phyloP scores from a whole-genome alignment of 2,888 invertebrate species.

The Microdon myrmicae region DNA sequence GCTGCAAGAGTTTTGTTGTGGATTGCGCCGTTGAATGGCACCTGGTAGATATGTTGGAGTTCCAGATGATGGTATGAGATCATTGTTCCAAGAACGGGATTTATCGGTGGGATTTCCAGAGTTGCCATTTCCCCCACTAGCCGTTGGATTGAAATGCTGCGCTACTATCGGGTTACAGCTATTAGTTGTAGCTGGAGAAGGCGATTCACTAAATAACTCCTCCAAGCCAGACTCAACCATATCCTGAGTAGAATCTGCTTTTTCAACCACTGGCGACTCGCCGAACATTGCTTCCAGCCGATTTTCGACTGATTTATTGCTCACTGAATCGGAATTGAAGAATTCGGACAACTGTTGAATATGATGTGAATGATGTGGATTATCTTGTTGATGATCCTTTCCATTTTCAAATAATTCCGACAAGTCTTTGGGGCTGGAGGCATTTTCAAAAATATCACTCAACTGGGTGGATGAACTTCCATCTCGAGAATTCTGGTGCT shows the following conservation, averaged over 20 bases:
- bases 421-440: conserved; percentile 60
- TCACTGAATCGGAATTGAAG: conserved; percentile 61
- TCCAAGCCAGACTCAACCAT: conserved; percentile 64
- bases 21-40: conserved; percentile 16
- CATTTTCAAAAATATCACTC: conserved; percentile 65
- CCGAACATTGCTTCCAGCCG: conserved; percentile 67
- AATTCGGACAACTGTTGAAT: conserved; percentile 61
- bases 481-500: conserved; percentile 33
- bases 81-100: conserved; percentile 32
- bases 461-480: conserved; percentile 54
- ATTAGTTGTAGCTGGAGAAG: conserved; percentile 54
- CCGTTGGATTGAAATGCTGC: conserved; percentile 28
- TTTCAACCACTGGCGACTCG: conserved; percentile 63
- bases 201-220: conserved; percentile 64
- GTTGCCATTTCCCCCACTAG: conserved; percentile 2
- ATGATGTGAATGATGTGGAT: conserved; percentile 50
- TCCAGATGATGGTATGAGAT: conserved; percentile 46
- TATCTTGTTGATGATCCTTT: conserved; percentile 52
- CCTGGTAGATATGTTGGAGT: conserved; percentile 51
- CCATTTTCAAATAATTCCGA: conserved; percentile 53
- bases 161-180: conserved; percentile 19
- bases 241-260: conserved; percentile 56
- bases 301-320: conserved; percentile 66
- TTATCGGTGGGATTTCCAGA: conserved; percentile 30
- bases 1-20: conserved; percentile 35